Evolutionary conservation across 2,888 invertebrate genomes (phyloP), one percentile per base, ranked within the genome.

Genomic region (Alloscopus bannaensis): DNA sequence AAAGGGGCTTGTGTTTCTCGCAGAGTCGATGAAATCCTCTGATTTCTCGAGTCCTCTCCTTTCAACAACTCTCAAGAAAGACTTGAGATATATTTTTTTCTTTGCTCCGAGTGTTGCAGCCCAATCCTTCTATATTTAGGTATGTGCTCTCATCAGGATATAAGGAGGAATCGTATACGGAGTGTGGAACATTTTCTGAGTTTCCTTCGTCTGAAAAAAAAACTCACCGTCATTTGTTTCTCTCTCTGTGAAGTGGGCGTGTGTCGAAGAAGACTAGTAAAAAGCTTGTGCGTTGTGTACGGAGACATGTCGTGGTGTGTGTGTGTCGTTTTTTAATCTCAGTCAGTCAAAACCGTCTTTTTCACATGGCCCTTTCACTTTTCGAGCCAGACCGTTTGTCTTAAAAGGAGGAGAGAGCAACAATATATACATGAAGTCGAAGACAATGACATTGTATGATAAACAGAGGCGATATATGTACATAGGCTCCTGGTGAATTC

Each of bases 41-140:
- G 36, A 70, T 73, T 66, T 80, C 71, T 71, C 55, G 50, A 75
- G 60, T 52, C 73, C 73, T 47, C 65, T 65, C 76, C 55, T 82
- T 59, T 82, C 77, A 80, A 82, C 75, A 78, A 75, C 80, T 70
- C 80, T 82, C 66, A 42, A 76, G 69, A 82, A n/a, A n/a, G n/a
- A n/a, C n/a, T n/a, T n/a, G n/a, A n/a, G n/a, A n/a, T n/a, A n/a
- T n/a, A n/a, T 80, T 77, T 70, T 72, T 69, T 47, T 57, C 47
- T 62, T 55, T 50, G 52, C 72, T 52, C 29, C 45, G n/a, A 24
- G 55, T 72, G 55, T 75, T 80, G 68, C 65, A 66, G 66, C 57
- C 66, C 66, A 59, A 66, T 57, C 66, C 47, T 47, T 73, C 65
- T n/a, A n/a, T n/a, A n/a, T n/a, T n/a, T n/a, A n/a, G n/a, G n/a